A percentile compares a stretch with the other conserved stretches of the same genome.
Evolutionary conservation across 35 echinoderm and acorn worm species (phyloP).

Genomic region (Apostichopus japonicus): DNA sequence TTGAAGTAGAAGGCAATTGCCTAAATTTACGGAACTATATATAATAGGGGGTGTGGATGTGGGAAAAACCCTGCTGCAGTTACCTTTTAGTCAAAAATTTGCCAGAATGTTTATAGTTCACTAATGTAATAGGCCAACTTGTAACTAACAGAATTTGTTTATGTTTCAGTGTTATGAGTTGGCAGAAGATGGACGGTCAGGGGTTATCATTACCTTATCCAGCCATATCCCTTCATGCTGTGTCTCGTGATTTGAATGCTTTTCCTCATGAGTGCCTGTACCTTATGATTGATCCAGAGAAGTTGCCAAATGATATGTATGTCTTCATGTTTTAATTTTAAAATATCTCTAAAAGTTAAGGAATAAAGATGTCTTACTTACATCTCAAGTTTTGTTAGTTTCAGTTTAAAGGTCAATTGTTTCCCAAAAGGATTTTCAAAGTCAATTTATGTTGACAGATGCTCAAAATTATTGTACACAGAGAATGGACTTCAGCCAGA

Average conservation of each 20-base stretch:
- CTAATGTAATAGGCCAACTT: too few relatives aligned
- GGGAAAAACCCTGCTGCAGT: too few relatives aligned
- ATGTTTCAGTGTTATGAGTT: slow-evolving; percentile 71
- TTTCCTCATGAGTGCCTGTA: slow-evolving; percentile 98
- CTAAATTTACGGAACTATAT: too few relatives aligned
- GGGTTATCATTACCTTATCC: slow-evolving; percentile 84
- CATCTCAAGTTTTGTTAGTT: background rate
- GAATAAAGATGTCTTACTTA: background rate
- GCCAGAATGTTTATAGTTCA: too few relatives aligned
- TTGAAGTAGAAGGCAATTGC: too few relatives aligned
- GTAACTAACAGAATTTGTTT: background rate
- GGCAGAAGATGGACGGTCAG: slow-evolving; percentile 70
- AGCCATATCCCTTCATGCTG: slow-evolving; percentile 90
- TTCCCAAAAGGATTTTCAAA: too few relatives aligned
- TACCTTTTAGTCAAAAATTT: too few relatives aligned
- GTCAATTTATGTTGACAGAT: too few relatives aligned
- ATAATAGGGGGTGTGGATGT: too few relatives aligned
- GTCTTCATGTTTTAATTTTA: background rate
- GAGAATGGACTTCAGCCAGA: too few relatives aligned
- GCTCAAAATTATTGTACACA: too few relatives aligned
- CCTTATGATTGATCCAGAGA: slow-evolving; percentile 83
- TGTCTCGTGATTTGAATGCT: slow-evolving; percentile 79
- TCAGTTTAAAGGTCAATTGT: background rate
- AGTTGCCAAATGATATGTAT: slow-evolving; percentile 56
- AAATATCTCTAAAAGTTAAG: background rate